phyloP scores from a whole-genome alignment of 1,140 invertebrate species.

The Tetranychus cinnabarinus region DNA sequence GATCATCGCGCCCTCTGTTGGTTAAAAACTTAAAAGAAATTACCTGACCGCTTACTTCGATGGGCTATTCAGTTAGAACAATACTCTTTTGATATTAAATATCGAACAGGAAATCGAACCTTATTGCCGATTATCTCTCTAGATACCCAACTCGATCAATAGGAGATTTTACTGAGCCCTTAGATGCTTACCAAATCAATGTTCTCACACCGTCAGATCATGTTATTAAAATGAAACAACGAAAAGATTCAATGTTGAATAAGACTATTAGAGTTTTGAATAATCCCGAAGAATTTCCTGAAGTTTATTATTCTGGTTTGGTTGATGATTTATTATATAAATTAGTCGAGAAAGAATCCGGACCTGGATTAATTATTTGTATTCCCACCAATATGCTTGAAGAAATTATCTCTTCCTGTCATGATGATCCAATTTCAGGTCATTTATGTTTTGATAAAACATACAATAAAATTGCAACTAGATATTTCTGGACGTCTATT shows the following conservation, averaged over 20 bases:
- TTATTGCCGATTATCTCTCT: background rate
- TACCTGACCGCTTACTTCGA: constrained; percentile 2
- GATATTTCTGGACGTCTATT: background rate
- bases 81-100: constrained; percentile 9
- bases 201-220: background rate
- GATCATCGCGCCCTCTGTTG: background rate
- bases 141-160: background rate
- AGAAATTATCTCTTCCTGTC: background rate
- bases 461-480: background rate
- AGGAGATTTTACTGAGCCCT: background rate
- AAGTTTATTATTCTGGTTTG: background rate
- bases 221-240: background rate
- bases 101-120: background rate
- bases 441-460: constrained; percentile 4
- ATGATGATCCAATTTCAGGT: constrained; percentile 3
- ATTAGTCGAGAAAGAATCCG: background rate
- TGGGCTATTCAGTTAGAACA: constrained; percentile 13
- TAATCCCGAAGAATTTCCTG: background rate
- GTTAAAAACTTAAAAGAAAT: background rate
- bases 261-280: background rate
- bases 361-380: background rate
- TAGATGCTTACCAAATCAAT: background rate
- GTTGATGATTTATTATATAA: background rate
- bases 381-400: background rate
- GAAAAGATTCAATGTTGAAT: background rate